These are phyloP conservation scores for Orthonyx spaldingii DNA, from an alignment of 2,113 vertebrate genomes.

Conservation along the genomic window DNA sequence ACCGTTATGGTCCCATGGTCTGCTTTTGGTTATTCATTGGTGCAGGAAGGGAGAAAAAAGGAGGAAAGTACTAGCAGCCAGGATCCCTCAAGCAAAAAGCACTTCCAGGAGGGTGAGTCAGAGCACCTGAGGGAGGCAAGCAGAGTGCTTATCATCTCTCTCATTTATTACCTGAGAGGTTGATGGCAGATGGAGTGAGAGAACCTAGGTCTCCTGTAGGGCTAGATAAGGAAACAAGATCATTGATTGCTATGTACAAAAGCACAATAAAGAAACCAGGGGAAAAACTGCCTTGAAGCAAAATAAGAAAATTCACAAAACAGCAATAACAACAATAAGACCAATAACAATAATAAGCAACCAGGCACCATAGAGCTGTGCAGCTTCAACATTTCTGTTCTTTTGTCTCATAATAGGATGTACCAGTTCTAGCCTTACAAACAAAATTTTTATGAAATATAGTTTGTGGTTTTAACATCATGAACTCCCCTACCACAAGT, in stretches of 20 bases:
- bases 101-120: slow-evolving; percentile 34
- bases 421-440: background rate
- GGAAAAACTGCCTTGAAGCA: background rate
- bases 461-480: background rate
- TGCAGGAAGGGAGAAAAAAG: slow-evolving; percentile 32
- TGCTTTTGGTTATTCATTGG: slow-evolving; percentile 15
- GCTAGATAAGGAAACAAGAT: slow-evolving; percentile 15
- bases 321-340: background rate
- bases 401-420: background rate
- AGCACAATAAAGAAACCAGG: background rate
- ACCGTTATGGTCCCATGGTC: background rate
- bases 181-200: slow-evolving; percentile 47
- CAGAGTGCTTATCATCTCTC: slow-evolving; percentile 5
- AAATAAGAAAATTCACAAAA: background rate
- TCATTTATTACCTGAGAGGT: slow-evolving; percentile 53
- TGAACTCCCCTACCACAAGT: background rate
- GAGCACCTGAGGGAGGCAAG: slow-evolving; percentile 27
- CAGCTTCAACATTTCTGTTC: background rate
- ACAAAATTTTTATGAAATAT: background rate
- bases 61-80: background rate
- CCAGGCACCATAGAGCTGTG: background rate
- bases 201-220: slow-evolving; percentile 18
- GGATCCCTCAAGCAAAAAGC: slow-evolving; percentile 11
- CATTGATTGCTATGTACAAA: slow-evolving; percentile 11
- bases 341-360: background rate